Percentiles rank a stretch among this genome's conserved stretches.
Evolutionary conservation across 2,113 vertebrate species (phyloP).

Genomic region (Nerophis lumbriciformis): DNA sequence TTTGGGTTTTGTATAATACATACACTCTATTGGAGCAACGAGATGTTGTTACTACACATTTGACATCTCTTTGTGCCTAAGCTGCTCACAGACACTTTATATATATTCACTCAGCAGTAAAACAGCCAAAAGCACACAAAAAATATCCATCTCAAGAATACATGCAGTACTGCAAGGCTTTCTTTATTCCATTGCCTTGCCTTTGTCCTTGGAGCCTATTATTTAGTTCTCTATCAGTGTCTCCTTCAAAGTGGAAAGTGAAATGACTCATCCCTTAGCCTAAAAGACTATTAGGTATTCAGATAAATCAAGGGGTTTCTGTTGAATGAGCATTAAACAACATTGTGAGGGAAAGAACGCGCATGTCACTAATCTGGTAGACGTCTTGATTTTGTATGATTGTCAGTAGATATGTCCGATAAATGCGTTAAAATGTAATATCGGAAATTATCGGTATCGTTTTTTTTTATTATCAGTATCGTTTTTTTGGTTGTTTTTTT

Average conservation of each 20-base stretch:
- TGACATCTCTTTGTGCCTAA: too few species aligned
- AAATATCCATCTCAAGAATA: background rate
- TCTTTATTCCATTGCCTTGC: slow-evolving; percentile 1
- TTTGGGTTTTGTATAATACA: too few species aligned
- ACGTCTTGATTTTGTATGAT: background rate
- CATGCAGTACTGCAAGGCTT: background rate
- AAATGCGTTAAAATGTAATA: too few species aligned
- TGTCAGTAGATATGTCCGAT: too few species aligned
- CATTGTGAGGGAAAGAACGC: slow-evolving; percentile 7
- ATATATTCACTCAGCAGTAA: background rate
- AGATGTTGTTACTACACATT: too few species aligned
- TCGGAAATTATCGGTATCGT: too few species aligned
- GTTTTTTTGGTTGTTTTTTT: too few species aligned
- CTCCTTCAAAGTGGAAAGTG: slow-evolving; percentile 18
- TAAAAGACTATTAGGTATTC: slow-evolving; percentile 19
- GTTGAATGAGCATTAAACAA: slow-evolving; percentile 11
- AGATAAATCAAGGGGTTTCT: slow-evolving; percentile 20
- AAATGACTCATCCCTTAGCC: slow-evolving; percentile 39
- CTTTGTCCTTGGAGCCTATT: slow-evolving; percentile 23
- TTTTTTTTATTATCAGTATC: too few species aligned
- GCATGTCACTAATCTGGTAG: background rate
- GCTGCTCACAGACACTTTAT: too few species aligned
- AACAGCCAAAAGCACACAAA: background rate
- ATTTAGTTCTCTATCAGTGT: slow-evolving; percentile 29
- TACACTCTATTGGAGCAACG: too few species aligned